phyloP scores from a whole-genome alignment of 2,888 invertebrate genomes.

The Volucella inflata region DNA sequence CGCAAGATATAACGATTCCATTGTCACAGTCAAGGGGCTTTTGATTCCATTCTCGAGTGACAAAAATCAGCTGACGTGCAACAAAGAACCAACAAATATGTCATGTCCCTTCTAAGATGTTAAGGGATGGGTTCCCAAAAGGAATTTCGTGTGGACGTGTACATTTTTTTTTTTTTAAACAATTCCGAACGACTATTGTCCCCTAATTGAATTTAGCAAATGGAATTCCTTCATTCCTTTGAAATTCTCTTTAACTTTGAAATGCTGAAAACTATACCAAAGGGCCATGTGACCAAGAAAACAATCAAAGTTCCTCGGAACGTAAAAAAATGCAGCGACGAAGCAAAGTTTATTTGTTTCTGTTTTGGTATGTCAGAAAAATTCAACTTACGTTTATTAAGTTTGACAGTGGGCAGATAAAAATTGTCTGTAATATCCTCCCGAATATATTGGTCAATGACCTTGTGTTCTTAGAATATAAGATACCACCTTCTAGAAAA shows the following conservation, averaged over 20 bases:
- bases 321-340: too few species aligned
- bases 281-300: not conserved
- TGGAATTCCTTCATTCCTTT: constrained; percentile 32
- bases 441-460: too few species aligned
- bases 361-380: too few species aligned
- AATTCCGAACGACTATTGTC: constrained; percentile 30
- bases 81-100: constrained; percentile 5
- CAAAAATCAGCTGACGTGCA: constrained; percentile 21
- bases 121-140: constrained; percentile 11
- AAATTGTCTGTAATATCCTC: too few species aligned
- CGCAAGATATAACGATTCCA: not conserved
- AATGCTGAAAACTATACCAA: not conserved
- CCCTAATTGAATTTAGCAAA: constrained; percentile 56
- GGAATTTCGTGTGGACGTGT: constrained; percentile 14
- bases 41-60: constrained; percentile 23
- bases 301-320: too few species aligned
- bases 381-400: too few species aligned
- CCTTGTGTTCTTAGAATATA: too few species aligned
- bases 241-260: not conserved
- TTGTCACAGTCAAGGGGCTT: constrained; percentile 34
- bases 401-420: too few species aligned
- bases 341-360: too few species aligned
- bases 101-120: constrained; percentile 22
- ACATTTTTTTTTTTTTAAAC: constrained; percentile 11
- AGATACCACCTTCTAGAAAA: too few species aligned